Evolutionary conservation across 2,113 vertebrate genomes (phyloP), one percentile per base, ranked within the genome.

Genomic region (Cygnus buccinator): DNA sequence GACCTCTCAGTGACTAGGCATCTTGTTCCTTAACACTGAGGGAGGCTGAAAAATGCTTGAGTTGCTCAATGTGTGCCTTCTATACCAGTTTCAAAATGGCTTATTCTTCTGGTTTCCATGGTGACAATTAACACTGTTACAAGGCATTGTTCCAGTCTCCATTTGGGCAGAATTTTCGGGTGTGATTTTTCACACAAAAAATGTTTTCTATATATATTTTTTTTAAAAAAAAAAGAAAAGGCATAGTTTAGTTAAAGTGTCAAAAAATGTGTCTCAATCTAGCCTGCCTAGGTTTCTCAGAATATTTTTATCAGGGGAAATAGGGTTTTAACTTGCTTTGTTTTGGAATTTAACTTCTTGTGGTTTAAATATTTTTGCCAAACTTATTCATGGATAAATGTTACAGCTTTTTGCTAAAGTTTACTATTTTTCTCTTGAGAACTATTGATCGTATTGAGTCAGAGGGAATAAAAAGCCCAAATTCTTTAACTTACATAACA

Each of bases 61-160:
- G 98, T 99, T 98, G 97, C 98, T 99, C 98, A 99, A 98, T 99
- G 98, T 98, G 98, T 98, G 98, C 98, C 97, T 98, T 99, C 98
- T 99, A 98, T 98, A 99, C 98, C 98, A 98, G 98, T 98, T 98
- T 99, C 99, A 99, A 99, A 99, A 99, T 98, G 98, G 98, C 99
- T 99, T 99, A 99, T 99, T 99, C 99, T 99, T 99, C 98, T 98
- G 98, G 99, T 99, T 99, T 98, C 99, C 98, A 99, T 99, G 99
- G 98, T 97, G 98, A 99, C 99, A 99, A 99, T 99, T 99, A 99
- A 99, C 98, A 98, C 98, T 98, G 99, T 99, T 99, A 98, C 98
- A 97, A 98, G 98, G 98, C 97, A 99, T 99, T 99, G 98, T 99
- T 98, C 98, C 97, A 97, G 97, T 97, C 98, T 98, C 98, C 97